A percentile compares a stretch with the other conserved stretches of the same genome.
Evolutionary conservation across 23 tunicate genomes (phyloP).

Genomic region (Diplosoma virens): DNA sequence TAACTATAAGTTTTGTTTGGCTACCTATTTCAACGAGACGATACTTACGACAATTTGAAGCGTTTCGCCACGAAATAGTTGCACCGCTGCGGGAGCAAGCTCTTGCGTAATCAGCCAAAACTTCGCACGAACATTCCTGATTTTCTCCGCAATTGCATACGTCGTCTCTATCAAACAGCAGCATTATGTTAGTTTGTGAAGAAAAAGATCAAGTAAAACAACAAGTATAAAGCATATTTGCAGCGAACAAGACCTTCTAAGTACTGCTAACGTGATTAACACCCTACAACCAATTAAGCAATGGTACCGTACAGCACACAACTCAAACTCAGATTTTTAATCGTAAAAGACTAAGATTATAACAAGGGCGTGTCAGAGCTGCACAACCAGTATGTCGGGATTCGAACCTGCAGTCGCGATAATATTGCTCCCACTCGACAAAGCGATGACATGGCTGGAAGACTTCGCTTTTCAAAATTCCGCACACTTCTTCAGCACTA

Average conservation of each 20-base stretch:
- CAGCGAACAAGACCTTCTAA: too few species aligned
- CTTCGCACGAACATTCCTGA: constrained; percentile 63
- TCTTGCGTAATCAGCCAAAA: constrained; percentile 80
- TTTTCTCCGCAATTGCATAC: constrained; percentile 69
- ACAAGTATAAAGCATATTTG: too few species aligned
- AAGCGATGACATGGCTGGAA: constrained; percentile 68
- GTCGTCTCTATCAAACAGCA: constrained; percentile 69
- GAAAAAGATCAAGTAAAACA: too few species aligned
- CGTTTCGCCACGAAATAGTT: constrained; percentile 66
- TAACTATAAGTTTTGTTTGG: not conserved
- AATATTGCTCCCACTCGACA: constrained; percentile 55
- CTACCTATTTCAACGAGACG: not conserved
- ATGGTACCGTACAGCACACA: too few species aligned
- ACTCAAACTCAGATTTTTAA: too few species aligned
- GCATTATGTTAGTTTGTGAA: too few species aligned
- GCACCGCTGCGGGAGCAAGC: constrained; percentile 58
- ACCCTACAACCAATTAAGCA: too few species aligned
- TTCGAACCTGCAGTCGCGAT: constrained; percentile 93
- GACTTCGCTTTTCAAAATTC: constrained; percentile 41
- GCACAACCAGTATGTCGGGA: too few species aligned
- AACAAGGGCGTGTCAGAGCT: too few species aligned
- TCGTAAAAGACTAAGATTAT: too few species aligned
- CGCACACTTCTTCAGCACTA: constrained; percentile 63
- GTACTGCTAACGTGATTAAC: too few species aligned
- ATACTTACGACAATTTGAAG: constrained; percentile 70